Evolutionary conservation across 2,888 invertebrate species (phyloP).

Genomic region (Bombylius discolor): DNA sequence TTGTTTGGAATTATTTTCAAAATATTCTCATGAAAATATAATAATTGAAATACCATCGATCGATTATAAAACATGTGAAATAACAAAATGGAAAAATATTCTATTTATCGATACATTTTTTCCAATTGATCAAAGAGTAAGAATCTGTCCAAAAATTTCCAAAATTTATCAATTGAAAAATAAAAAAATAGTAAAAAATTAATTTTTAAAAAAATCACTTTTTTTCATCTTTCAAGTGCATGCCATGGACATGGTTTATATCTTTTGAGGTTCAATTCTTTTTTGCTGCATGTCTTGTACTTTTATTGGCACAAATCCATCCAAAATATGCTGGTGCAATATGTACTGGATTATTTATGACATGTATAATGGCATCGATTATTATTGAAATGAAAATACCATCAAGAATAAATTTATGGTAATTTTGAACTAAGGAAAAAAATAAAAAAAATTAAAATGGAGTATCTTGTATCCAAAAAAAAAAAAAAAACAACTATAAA

Average conservation of each 20-base stretch:
- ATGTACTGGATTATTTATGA: constrained; percentile 32
- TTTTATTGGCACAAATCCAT: constrained; percentile 44
- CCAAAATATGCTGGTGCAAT: constrained; percentile 26
- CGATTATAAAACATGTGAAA: constrained; percentile 44
- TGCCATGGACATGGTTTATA: constrained; percentile 70
- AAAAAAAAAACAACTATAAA: too few relatives aligned
- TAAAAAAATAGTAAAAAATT: not conserved
- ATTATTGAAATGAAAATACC: constrained; percentile 24
- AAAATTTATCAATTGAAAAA: not conserved
- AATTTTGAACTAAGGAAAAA: not conserved
- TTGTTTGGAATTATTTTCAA: constrained; percentile 39
- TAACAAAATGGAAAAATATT: constrained; percentile 51
- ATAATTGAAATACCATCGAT: constrained; percentile 42
- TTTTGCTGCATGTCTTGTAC: constrained; percentile 49
- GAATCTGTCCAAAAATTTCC: constrained; percentile 9
- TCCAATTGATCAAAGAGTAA: constrained; percentile 46
- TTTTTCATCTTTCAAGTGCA: constrained; percentile 43
- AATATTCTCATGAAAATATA: constrained; percentile 36
- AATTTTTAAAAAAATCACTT: not conserved
- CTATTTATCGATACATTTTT: constrained; percentile 49
- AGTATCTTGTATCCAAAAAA: too few relatives aligned
- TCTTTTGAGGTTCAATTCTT: constrained; percentile 66
- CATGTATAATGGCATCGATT: constrained; percentile 40
- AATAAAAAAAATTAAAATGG: too few relatives aligned
- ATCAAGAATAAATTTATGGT: constrained; percentile 4